Conservation (phyloP, 2,797 vertebrate species). For the Dermochelys coriacea region DNA sequence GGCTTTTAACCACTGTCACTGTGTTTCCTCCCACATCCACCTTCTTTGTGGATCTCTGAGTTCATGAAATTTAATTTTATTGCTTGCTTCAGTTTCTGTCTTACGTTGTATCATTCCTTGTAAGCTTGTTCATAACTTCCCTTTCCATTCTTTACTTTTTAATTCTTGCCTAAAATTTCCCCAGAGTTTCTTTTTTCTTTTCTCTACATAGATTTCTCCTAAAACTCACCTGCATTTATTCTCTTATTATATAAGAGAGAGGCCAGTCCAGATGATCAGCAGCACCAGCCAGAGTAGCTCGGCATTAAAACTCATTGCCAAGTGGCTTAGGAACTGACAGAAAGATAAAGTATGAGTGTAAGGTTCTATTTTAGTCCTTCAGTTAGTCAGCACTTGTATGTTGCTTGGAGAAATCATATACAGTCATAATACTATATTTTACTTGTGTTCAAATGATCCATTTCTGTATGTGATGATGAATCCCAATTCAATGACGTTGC, state of each 20-base stretch:
- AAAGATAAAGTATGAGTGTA: not conserved
- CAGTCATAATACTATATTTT: not conserved
- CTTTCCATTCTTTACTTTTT: not conserved
- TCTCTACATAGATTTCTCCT: not conserved
- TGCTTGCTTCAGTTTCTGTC: not conserved
- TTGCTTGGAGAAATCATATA: not conserved
- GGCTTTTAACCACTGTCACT: not conserved
- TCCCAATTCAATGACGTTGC: not conserved
- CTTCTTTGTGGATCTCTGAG: not conserved
- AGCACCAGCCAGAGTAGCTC: not conserved
- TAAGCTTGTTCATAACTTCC: not conserved
- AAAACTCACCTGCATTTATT: not conserved
- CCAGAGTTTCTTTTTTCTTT: not conserved
- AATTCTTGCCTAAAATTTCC: not conserved
- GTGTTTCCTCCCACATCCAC: not conserved
- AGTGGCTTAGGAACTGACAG: not conserved
- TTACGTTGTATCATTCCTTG: not conserved
- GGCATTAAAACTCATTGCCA: not conserved
- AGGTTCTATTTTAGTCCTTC: fast-evolving
- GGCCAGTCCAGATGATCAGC: not conserved
- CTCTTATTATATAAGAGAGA: not conserved
- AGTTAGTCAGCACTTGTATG: not conserved
- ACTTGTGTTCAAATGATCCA: not conserved
- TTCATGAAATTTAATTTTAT: not conserved
- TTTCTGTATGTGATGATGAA: not conserved